phyloP scores from a whole-genome alignment of 1,140 invertebrate genomes.

The Atta colombica region DNA sequence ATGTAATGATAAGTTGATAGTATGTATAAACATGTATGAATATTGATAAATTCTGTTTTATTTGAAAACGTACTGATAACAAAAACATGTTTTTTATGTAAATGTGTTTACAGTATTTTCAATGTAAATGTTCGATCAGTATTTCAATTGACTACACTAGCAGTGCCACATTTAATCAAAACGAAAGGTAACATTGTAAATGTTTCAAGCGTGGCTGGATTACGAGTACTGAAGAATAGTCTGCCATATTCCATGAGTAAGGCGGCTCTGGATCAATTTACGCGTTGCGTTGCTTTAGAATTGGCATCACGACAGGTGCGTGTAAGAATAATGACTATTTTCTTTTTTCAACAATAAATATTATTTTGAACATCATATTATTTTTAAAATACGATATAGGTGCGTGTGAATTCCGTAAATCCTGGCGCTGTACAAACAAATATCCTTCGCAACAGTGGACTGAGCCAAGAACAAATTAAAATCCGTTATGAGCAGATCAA shows the following conservation, averaged over 20 bases:
- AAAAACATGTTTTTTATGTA: no score
- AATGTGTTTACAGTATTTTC: no score
- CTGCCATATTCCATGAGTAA: slow-evolving; percentile 96
- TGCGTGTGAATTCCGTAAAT: slow-evolving; percentile 95
- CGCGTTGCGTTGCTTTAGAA: slow-evolving; percentile 92
- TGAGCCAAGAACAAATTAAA: slow-evolving; percentile 90
- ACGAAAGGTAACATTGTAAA: slow-evolving; percentile 96
- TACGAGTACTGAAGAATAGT: slow-evolving; percentile 90
- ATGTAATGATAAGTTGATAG: no score
- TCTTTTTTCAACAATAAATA: not conserved
- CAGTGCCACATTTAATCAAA: slow-evolving; percentile 93
- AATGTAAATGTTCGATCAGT: slow-evolving; percentile 85
- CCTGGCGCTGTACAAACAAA: slow-evolving; percentile 93
- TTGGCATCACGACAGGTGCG: slow-evolving; percentile 90
- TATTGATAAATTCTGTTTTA: no score
- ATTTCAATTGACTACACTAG: slow-evolving; percentile 94
- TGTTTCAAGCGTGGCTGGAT: slow-evolving; percentile 95
- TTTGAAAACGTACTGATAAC: no score
- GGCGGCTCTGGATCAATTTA: slow-evolving; percentile 43
- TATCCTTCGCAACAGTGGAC: slow-evolving; percentile 91
- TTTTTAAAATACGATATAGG: slow-evolving; percentile 75
- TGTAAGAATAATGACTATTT: no score
- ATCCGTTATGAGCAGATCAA: slow-evolving; percentile 90
- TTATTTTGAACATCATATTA: not conserved
- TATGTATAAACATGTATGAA: no score